Evolutionary conservation across 2,797 vertebrate genomes (phyloP).

Genomic region (Cyclura pinguis): DNA sequence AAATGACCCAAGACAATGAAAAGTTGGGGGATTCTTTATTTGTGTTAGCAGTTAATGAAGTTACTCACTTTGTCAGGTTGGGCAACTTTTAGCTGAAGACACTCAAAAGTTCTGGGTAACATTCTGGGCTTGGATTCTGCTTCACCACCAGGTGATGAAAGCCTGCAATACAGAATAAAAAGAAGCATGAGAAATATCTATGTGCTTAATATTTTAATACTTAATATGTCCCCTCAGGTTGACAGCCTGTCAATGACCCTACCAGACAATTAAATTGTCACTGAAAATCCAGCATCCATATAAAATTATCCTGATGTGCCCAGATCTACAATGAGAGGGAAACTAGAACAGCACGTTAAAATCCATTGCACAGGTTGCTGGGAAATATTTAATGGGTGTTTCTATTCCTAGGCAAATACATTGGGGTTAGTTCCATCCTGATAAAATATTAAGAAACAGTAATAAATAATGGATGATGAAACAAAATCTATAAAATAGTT

Average conservation of each 20-base stretch:
- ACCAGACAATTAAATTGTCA: conserved; percentile 23
- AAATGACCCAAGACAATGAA: not conserved
- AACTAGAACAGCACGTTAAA: not conserved
- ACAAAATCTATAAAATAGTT: conserved; percentile 16
- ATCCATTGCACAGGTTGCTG: not conserved
- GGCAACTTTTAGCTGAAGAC: not conserved
- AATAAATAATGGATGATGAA: conserved; percentile 45
- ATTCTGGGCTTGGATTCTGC: too few species aligned
- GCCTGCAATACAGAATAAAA: not conserved
- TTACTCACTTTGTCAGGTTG: not conserved
- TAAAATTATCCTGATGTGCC: not conserved
- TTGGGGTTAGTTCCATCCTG: conserved; percentile 20
- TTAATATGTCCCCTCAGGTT: not conserved
- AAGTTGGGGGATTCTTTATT: not conserved
- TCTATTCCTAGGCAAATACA: conserved; percentile 25
- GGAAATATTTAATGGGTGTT: conserved; percentile 35
- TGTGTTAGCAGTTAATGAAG: not conserved
- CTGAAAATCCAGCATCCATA: not conserved
- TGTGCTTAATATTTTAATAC: not conserved
- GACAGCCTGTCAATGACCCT: not conserved
- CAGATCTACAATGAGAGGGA: not conserved
- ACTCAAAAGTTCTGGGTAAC: not conserved
- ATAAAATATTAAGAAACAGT: conserved; percentile 58
- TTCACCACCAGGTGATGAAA: not conserved
- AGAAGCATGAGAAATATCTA: not conserved